Evolutionary conservation across 2,113 vertebrate genomes (phyloP).

Genomic region (Seriola dumerili): DNA sequence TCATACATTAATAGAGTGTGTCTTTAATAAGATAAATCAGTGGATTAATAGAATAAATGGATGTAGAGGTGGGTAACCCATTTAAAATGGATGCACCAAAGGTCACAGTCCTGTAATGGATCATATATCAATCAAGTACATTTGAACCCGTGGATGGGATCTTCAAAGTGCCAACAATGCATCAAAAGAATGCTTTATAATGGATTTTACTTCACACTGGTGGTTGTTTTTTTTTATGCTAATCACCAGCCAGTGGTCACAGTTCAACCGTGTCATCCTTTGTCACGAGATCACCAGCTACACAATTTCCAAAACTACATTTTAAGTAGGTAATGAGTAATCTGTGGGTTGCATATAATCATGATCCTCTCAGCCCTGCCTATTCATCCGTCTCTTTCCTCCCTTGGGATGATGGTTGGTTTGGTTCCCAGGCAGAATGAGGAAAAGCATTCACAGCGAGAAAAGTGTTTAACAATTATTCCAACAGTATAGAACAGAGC

Average conservation of each 20-base stretch:
- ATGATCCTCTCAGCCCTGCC: constrained; percentile 25
- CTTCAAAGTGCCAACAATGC: not conserved
- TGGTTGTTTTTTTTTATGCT: not conserved
- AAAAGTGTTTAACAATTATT: not conserved
- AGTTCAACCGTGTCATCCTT: not conserved
- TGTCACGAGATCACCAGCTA: not conserved
- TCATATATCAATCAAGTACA: not conserved
- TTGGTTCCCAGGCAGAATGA: constrained; percentile 73
- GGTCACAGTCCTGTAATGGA: not conserved
- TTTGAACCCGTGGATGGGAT: not conserved
- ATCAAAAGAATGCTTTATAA: not conserved
- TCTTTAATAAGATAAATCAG: not conserved
- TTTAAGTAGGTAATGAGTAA: constrained; percentile 40
- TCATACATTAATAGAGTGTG: constrained; percentile 20
- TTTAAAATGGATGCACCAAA: not conserved
- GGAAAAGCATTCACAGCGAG: constrained; percentile 23
- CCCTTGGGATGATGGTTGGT: constrained; percentile 64
- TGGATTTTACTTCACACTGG: not conserved
- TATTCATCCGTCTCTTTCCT: constrained; percentile 58
- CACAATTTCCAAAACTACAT: not conserved
- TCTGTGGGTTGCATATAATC: constrained; percentile 16
- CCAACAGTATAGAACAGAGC: not conserved
- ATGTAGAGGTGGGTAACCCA: not conserved
- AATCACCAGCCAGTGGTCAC: not conserved
- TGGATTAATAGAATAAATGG: constrained; percentile 14